Evolutionary conservation across 2,113 vertebrate species (phyloP), one percentile per base, ranked within the genome.

Genomic region (Coryphaenoides rupestris): DNA sequence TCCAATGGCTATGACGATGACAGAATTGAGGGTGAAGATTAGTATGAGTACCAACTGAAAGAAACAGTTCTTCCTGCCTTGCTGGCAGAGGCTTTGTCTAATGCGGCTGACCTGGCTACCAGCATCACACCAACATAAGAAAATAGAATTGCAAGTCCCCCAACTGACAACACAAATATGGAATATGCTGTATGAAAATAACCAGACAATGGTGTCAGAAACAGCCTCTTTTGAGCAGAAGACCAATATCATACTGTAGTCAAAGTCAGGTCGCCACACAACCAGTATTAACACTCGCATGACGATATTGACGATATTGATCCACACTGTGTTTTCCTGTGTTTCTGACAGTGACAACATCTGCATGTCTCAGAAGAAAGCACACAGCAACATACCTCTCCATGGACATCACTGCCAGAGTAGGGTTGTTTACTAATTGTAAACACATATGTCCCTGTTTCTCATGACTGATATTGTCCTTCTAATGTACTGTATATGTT

Each of bases 351-450:
- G 80, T 85, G 52, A 72, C 55, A 14, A 84, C 55, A 19, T 19
- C 33, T 40, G 75, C 45, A 19, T 84, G 77, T 5, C 68, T 68
- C 54, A 82, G 66, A 4, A 66, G 72, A 24, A 72, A 72, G 21
- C 77, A 78, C 14, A 84, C 74, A 4, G 79, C 77, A 21, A 82
- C 70, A 7, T 68, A 89, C 2, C 84, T 69, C 78, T 89, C 88
- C 60, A 88, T 16, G 40, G 81, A 86, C 87, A 89, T 89, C 57
- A 84, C n/a, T 22, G 80, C 69, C 66, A 89, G 77, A n/a, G n/a
- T n/a, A n/a, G n/a, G n/a, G n/a, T n/a, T n/a, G n/a, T n/a, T n/a
- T n/a, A n/a, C n/a, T n/a, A n/a, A n/a, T n/a, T n/a, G n/a, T n/a
- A n/a, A n/a, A n/a, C n/a, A n/a, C n/a, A n/a, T n/a, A n/a, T n/a